Evolutionary conservation across 2,888 invertebrate genomes (phyloP).

Genomic region (Sthenelais limicola): DNA sequence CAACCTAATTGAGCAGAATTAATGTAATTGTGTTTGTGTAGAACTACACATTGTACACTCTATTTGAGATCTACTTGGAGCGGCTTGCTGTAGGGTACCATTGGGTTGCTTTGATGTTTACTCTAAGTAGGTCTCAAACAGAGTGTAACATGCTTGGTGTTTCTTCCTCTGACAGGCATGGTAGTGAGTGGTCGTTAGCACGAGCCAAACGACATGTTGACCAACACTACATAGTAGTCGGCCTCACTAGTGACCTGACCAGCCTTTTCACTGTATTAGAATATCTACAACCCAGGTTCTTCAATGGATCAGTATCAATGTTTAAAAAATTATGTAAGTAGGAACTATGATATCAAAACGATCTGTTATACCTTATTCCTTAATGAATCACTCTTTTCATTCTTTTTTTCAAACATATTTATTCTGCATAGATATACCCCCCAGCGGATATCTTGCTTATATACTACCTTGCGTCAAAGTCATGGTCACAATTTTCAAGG

Average conservation of each 20-base stretch:
- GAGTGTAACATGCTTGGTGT: background rate
- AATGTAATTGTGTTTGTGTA: too few species aligned
- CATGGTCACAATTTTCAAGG: too few species aligned
- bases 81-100: too few species aligned
- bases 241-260: slow-evolving; percentile 17
- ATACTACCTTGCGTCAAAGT: background rate
- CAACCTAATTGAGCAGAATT: too few species aligned
- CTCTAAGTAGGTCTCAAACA: too few species aligned
- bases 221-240: slow-evolving; percentile 39
- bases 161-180: background rate
- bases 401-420: background rate
- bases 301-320: slow-evolving; percentile 12
- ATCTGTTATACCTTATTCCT: background rate
- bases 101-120: background rate
- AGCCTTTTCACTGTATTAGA: slow-evolving; percentile 40
- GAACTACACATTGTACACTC: too few species aligned
- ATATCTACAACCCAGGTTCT: slow-evolving; percentile 21
- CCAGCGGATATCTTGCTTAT: background rate
- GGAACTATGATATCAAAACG: background rate
- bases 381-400: background rate
- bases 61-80: too few species aligned
- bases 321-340: slow-evolving; percentile 25
- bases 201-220: slow-evolving; percentile 42
- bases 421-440: background rate
- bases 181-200: slow-evolving; percentile 26